Conservation (phyloP, 2,888 invertebrate species). For the Drosophila phalerata region DNA sequence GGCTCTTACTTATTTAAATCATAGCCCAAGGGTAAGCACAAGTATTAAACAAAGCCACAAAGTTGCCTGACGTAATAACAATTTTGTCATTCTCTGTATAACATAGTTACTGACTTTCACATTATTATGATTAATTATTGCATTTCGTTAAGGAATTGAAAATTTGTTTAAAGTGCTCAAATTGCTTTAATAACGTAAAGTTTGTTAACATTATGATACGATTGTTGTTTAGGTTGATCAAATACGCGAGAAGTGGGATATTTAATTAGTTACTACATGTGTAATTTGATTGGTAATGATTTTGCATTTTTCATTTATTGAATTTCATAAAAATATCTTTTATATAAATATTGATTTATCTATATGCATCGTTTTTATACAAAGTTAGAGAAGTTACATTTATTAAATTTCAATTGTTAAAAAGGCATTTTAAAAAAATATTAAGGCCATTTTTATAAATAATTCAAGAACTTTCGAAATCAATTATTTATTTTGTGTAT, state of each 20-base stretch:
- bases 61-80: conserved; percentile 30
- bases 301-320: too few relatives aligned
- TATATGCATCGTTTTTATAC: background rate
- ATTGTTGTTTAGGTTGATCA: background rate
- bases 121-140: conserved; percentile 10
- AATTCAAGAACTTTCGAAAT: too few relatives aligned
- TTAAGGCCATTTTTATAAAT: too few relatives aligned
- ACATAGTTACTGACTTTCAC: background rate
- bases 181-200: background rate
- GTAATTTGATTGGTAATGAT: too few relatives aligned
- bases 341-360: too few relatives aligned
- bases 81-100: conserved; percentile 16
- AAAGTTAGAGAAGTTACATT: background rate
- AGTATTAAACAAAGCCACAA: conserved; percentile 36
- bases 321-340: too few relatives aligned
- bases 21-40: conserved; percentile 17
- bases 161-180: background rate
- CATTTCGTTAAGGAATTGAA: background rate
- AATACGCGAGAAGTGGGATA: too few relatives aligned
- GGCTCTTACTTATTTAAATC: conserved; percentile 28
- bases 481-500: background rate
- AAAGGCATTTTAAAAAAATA: too few relatives aligned
- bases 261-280: too few relatives aligned
- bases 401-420: too few relatives aligned
- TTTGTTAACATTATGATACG: background rate